Evolutionary conservation across 2,113 vertebrate genomes (phyloP).

Genomic region (Narcine bancroftii): DNA sequence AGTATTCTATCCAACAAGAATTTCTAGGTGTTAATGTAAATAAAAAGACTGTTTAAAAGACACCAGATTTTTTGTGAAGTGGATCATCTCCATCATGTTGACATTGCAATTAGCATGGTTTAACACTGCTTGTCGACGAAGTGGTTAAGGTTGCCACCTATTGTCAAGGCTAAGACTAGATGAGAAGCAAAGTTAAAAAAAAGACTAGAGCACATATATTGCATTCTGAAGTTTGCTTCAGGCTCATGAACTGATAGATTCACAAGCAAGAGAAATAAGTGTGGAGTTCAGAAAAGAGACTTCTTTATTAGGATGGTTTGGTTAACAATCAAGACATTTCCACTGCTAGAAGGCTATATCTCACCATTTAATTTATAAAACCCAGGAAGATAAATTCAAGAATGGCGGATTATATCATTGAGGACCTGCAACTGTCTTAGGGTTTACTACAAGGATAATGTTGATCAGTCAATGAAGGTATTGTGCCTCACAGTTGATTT

Average conservation of each 20-base stretch:
- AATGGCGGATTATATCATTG: not conserved
- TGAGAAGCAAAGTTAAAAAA: not conserved
- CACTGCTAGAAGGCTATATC: not conserved
- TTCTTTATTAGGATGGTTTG: not conserved
- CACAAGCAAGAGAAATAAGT: not conserved
- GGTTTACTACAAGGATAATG: not conserved
- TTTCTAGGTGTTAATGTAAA: not conserved
- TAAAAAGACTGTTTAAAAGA: not conserved
- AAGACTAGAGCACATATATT: no score
- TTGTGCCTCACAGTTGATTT: not conserved
- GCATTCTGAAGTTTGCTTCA: not conserved
- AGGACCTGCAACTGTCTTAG: not conserved
- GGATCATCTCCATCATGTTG: not conserved
- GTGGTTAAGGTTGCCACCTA: not conserved
- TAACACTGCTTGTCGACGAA: not conserved
- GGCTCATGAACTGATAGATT: not conserved
- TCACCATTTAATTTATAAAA: slow-evolving; percentile 1
- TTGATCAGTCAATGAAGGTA: not conserved
- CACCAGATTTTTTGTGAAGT: not conserved
- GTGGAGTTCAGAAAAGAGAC: not conserved
- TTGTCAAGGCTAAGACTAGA: not conserved
- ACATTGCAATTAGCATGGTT: not conserved
- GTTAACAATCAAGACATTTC: not conserved
- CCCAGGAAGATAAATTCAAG: not conserved
- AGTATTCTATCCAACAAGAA: not conserved